Percentiles rank a stretch among this genome's conserved stretches.
Conservation (phyloP, 2,113 vertebrate species). For the Daboia siamensis region DNA sequence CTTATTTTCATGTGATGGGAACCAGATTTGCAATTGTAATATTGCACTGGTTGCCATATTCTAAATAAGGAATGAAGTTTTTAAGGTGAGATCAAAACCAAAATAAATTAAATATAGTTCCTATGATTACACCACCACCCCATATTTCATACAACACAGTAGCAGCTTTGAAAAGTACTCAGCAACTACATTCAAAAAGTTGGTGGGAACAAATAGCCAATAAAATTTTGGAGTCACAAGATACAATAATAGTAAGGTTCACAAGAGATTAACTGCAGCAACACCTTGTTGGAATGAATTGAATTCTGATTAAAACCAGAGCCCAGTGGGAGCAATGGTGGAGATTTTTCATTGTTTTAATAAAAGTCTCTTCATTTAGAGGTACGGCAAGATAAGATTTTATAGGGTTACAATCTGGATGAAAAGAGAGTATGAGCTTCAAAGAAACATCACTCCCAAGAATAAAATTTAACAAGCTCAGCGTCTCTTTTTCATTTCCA, state of each 20-base stretch:
- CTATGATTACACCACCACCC: neutral
- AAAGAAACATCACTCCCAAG: neutral
- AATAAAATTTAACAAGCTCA: neutral
- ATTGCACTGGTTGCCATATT: neutral
- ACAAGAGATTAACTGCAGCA: neutral
- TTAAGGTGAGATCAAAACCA: neutral
- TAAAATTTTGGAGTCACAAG: neutral
- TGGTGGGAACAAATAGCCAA: neutral
- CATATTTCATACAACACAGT: neutral
- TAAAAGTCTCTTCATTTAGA: slow-evolving; percentile 3
- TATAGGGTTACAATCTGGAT: neutral
- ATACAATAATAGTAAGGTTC: neutral
- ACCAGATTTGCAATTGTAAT: neutral
- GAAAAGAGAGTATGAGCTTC: neutral
- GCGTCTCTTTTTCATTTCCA: neutral
- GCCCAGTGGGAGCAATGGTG: neutral
- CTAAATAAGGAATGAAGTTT: neutral
- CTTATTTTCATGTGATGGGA: neutral
- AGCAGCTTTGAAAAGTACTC: neutral
- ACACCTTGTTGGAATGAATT: neutral
- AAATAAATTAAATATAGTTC: neutral
- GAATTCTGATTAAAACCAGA: neutral
- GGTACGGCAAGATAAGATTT: neutral
- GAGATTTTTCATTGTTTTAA: neutral
- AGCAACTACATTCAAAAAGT: neutral